Conservation (phyloP, 2,888 invertebrate genomes). For the Heliconius sara region DNA sequence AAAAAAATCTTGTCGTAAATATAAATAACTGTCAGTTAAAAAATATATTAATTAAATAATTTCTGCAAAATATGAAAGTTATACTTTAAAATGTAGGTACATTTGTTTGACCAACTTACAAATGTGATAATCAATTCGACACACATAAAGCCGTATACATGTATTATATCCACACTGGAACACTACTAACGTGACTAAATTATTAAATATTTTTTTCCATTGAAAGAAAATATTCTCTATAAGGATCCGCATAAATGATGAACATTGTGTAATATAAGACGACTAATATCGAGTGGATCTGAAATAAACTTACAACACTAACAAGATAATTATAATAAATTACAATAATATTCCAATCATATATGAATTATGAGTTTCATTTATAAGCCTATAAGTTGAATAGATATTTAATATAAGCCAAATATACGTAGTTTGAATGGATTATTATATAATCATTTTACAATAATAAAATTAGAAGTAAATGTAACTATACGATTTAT, state of each 20-base stretch:
- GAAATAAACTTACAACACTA: background rate
- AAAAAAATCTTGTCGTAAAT: background rate
- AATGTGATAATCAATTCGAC: conserved; percentile 21
- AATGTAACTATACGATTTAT: too few species aligned
- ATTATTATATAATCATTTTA: too few species aligned
- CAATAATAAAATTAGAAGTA: too few species aligned
- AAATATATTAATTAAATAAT: background rate
- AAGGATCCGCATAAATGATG: conserved; percentile 4
- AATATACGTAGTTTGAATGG: background rate
- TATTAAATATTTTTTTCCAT: conserved; percentile 14
- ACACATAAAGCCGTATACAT: conserved; percentile 14
- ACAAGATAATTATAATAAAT: conserved; percentile 2
- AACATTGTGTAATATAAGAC: conserved; percentile 7
- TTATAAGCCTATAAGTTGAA: background rate
- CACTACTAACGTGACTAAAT: conserved; percentile 9
- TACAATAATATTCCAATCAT: background rate
- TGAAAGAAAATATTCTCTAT: conserved; percentile 18
- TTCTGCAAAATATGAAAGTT: background rate
- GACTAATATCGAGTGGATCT: background rate
- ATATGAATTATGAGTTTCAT: background rate
- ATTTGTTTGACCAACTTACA: conserved; percentile 14
- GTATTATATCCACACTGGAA: conserved; percentile 8
- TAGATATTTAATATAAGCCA: background rate
- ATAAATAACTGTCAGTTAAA: background rate
- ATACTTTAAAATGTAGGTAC: background rate